phyloP scores from a whole-genome alignment of 64 coral and sea anemone species.

The Pocillopora verrucosa region DNA sequence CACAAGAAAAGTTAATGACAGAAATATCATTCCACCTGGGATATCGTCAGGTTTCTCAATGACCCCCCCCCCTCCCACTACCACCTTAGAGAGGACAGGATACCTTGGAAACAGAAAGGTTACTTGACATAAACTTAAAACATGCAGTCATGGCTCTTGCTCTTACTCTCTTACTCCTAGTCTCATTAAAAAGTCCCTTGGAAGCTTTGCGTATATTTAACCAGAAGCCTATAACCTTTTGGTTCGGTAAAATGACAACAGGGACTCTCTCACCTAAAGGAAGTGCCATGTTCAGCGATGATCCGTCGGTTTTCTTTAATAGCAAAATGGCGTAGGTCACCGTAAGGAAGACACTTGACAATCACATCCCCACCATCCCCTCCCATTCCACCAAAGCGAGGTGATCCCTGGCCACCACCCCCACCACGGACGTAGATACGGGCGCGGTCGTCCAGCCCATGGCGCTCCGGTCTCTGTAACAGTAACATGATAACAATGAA shows the following conservation, averaged over 20 bases:
- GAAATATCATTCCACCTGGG: too few relatives aligned
- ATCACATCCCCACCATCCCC: constrained; percentile 96
- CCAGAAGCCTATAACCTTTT: background rate
- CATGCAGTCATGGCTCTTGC: too few relatives aligned
- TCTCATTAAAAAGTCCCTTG: too few relatives aligned
- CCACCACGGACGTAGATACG: constrained; percentile 88
- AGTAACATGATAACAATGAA: background rate
- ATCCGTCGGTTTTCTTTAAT: constrained; percentile 92
- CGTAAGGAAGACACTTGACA: constrained; percentile 71
- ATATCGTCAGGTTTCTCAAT: too few relatives aligned
- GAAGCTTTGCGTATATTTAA: too few relatives aligned
- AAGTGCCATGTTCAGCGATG: constrained; percentile 82
- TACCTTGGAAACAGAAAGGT: too few relatives aligned
- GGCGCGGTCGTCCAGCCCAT: constrained; percentile 69
- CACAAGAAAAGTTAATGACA: too few relatives aligned
- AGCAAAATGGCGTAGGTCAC: constrained; percentile 76
- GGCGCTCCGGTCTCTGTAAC: constrained; percentile 61
- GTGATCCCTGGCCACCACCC: constrained; percentile 88
- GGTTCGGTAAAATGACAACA: background rate
- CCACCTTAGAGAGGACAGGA: too few relatives aligned
- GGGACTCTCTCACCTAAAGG: constrained; percentile 75
- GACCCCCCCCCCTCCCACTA: too few relatives aligned
- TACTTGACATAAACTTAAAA: too few relatives aligned
- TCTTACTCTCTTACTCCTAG: too few relatives aligned
- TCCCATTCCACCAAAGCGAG: constrained; percentile 79